Conservation (phyloP, 2,888 invertebrate species). For the Notodonta ziczac region DNA sequence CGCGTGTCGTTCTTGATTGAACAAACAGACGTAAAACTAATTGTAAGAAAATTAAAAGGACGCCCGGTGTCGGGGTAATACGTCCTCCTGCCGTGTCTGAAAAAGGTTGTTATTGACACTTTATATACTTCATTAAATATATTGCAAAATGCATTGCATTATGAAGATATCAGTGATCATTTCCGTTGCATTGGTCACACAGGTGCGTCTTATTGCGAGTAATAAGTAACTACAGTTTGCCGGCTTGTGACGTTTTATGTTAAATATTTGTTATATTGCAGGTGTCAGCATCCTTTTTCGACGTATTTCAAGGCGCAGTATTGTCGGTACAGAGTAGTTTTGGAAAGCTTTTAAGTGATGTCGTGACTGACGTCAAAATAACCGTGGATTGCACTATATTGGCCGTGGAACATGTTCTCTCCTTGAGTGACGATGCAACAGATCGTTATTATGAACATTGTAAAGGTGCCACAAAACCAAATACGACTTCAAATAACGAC, state of each 20-base stretch:
- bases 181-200: constrained; percentile 40
- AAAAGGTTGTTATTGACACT: constrained; percentile 29
- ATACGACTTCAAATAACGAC: constrained; percentile 8
- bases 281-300: constrained; percentile 61
- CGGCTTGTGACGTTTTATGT: neutral
- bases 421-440: constrained; percentile 31
- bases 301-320: constrained; percentile 58
- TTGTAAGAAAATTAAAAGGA: constrained; percentile 27
- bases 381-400: constrained; percentile 69
- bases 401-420: constrained; percentile 63
- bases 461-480: constrained; percentile 14
- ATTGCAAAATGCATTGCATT: constrained; percentile 27
- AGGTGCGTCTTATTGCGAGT: constrained; percentile 44
- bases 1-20: constrained; percentile 47
- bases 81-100: constrained; percentile 32
- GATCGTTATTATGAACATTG: constrained; percentile 41
- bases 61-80: constrained; percentile 16
- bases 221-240: neutral
- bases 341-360: constrained; percentile 63
- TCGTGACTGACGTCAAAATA: constrained; percentile 64
- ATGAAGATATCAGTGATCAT: constrained; percentile 48
- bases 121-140: constrained; percentile 25
- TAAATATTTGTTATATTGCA: constrained; percentile 43
- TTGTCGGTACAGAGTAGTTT: constrained; percentile 59
- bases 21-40: constrained; percentile 49